These are phyloP conservation scores for Heliconius sara DNA, from an alignment of 2,888 invertebrate species.

Conservation along the genomic window DNA sequence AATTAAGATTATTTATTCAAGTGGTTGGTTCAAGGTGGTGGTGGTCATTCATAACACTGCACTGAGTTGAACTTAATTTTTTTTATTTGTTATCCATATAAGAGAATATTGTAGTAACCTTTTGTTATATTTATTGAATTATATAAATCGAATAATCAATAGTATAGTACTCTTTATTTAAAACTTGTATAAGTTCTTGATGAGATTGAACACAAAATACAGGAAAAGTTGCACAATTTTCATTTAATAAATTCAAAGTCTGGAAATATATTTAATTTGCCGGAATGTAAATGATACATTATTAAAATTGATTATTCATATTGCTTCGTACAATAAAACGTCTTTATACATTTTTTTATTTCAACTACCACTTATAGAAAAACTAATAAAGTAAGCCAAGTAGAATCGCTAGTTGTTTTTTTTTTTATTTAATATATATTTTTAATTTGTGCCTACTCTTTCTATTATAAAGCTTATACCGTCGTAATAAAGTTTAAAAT, in stretches of 20 bases:
- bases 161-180: neutral
- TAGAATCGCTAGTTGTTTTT: neutral
- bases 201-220: neutral
- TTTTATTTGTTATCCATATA: neutral
- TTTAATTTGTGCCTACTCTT: neutral
- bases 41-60: neutral
- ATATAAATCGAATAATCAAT: no score
- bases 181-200: neutral
- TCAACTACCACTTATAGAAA: no score
- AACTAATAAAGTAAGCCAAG: no score
- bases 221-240: neutral
- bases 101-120: neutral
- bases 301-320: neutral
- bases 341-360: no score
- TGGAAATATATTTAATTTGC: neutral
- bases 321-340: no score
- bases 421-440: neutral
- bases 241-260: neutral
- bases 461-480: neutral
- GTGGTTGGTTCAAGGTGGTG: neutral
- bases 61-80: neutral
- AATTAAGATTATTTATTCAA: constrained; percentile 2
- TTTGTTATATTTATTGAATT: no score
- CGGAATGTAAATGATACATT: neutral
- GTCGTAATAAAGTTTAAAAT: constrained; percentile 16